phyloP scores from a whole-genome alignment of 2,797 vertebrate genomes.

The Sardinella longiceps region DNA sequence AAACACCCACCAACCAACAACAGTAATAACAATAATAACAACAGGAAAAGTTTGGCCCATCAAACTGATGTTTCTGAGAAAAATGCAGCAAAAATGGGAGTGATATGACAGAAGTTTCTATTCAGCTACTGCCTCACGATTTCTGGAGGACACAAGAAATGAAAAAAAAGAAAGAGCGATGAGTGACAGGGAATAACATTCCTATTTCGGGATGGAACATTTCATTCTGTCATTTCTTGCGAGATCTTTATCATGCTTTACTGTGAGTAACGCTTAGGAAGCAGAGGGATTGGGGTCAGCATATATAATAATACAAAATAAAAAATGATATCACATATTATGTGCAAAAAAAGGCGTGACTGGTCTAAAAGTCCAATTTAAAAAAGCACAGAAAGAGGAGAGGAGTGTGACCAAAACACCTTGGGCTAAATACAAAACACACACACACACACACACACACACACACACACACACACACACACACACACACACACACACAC shows the following conservation, averaged over 20 bases:
- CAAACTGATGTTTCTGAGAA: background rate
- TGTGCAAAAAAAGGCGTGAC: background rate
- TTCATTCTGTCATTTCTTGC: background rate
- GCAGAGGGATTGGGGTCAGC: background rate
- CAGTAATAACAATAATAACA: too few species aligned
- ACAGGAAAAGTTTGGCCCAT: background rate
- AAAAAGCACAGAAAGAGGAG: conserved; percentile 5
- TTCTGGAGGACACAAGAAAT: background rate
- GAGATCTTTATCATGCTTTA: background rate
- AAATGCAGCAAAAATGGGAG: background rate
- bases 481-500: conserved; percentile 6
- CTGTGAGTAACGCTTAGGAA: background rate
- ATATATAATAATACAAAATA: background rate
- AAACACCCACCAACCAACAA: background rate
- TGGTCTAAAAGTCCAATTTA: background rate
- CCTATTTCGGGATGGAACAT: background rate
- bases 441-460: background rate
- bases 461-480: background rate
- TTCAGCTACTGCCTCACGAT: background rate
- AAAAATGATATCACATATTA: background rate
- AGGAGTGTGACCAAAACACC: background rate
- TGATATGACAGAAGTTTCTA: background rate
- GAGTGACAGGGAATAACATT: background rate
- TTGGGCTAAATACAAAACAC: background rate
- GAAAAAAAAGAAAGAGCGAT: background rate